A percentile compares a stretch with the other conserved stretches of the same genome.
Evolutionary conservation across 1,140 invertebrate species (phyloP).

Genomic region (Andricus grossulariae): DNA sequence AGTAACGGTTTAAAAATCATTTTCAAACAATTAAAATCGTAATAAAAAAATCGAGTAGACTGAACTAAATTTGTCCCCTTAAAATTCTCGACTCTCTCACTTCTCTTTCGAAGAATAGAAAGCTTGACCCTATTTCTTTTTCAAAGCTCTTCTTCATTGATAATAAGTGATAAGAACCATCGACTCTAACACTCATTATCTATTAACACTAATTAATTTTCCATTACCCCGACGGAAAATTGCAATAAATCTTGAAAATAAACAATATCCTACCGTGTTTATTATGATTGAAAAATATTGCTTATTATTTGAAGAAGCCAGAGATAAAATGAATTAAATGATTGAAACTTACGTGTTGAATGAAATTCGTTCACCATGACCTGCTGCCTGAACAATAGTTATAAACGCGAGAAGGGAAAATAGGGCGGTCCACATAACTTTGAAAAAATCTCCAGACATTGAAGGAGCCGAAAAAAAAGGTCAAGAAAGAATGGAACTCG

Average conservation of each 20-base stretch:
- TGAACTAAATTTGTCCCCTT: constrained; percentile 5
- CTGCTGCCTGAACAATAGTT: constrained; percentile 61
- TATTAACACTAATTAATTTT: constrained; percentile 33
- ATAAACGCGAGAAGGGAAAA: constrained; percentile 59
- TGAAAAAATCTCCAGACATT: constrained; percentile 38
- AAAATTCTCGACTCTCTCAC: background rate
- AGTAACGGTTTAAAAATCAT: no score
- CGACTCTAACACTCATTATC: background rate
- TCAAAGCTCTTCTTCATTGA: background rate
- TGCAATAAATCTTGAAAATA: no score
- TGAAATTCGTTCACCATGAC: constrained; percentile 63
- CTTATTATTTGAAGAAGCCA: no score
- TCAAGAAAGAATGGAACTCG: constrained; percentile 34
- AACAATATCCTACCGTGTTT: no score
- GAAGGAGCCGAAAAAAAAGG: constrained; percentile 45
- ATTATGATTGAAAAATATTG: background rate
- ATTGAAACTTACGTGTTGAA: constrained; percentile 63
- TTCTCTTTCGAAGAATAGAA: background rate
- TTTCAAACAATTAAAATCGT: background rate
- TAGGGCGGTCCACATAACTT: constrained; percentile 61
- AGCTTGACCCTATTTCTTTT: background rate
- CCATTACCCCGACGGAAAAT: constrained; percentile 40
- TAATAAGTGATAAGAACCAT: background rate
- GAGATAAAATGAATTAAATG: no score
- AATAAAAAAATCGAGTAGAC: constrained; percentile 40